phyloP scores from a whole-genome alignment of 2,113 vertebrate species.

The Alexandromys fortis region DNA sequence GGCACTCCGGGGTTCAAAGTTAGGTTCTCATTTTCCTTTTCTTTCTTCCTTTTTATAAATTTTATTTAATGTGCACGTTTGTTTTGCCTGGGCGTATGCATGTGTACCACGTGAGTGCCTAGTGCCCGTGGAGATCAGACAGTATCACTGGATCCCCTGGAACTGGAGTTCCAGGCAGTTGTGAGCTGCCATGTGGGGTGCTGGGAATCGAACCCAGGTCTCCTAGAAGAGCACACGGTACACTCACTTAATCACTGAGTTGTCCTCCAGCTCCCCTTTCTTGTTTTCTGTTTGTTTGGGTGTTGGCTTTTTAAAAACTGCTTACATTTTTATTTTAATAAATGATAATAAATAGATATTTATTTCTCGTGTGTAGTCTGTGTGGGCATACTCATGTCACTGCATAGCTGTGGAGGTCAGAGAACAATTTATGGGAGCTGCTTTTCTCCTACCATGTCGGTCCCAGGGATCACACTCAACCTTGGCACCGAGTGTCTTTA shows the following conservation, averaged over 20 bases:
- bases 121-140: background rate
- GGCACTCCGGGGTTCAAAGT: background rate
- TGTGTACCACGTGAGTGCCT: background rate
- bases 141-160: background rate
- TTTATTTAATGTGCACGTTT: background rate
- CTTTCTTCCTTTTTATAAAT: background rate
- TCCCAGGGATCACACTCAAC: background rate
- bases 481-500: background rate
- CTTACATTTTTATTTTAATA: background rate
- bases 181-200: background rate
- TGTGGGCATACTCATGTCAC: background rate
- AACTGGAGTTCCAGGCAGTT: background rate
- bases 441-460: background rate
- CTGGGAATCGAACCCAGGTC: background rate
- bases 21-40: background rate
- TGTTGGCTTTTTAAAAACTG: background rate
- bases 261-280: background rate
- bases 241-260: background rate
- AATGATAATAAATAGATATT: too few species aligned
- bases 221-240: background rate
- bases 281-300: background rate
- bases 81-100: background rate
- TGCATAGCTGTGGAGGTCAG: background rate
- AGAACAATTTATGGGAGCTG: background rate
- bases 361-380: background rate